phyloP scores from a whole-genome alignment of 2,113 vertebrate species.

The Nannobrachium achirus region DNA sequence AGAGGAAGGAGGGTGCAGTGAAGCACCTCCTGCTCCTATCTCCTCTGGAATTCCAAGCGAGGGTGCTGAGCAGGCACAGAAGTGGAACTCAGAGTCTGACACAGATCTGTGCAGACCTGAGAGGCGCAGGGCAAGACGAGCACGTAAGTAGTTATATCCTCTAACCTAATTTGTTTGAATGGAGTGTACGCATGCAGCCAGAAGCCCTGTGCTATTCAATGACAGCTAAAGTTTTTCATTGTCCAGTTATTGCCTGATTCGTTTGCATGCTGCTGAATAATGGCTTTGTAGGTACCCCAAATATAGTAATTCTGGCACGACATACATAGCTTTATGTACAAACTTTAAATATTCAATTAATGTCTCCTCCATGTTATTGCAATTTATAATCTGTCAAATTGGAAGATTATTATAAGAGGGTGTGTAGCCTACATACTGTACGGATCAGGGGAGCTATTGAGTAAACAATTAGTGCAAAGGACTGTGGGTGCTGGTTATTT shows the following conservation, averaged over 20 bases:
- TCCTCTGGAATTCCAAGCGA: constrained; percentile 90
- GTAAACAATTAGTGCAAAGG: constrained; percentile 24
- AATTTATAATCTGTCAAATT: background rate
- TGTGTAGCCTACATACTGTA: background rate
- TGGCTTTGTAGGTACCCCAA: background rate
- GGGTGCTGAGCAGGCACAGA: constrained; percentile 80
- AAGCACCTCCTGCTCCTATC: constrained; percentile 89
- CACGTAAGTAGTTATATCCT: constrained; percentile 87
- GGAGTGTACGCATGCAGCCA: constrained; percentile 4
- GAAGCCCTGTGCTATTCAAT: constrained; percentile 1
- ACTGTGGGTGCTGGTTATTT: constrained; percentile 48
- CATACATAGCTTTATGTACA: background rate
- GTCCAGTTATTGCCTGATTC: background rate
- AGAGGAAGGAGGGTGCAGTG: constrained; percentile 89
- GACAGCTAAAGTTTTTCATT: background rate
- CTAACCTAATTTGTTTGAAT: constrained; percentile 23
- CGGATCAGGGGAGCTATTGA: too few relatives aligned
- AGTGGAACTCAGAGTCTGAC: constrained; percentile 82
- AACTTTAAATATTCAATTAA: background rate
- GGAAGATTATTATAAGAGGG: background rate
- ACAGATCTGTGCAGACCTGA: constrained; percentile 86
- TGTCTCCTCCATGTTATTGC: background rate
- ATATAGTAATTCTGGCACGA: background rate
- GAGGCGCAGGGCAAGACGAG: constrained; percentile 86
- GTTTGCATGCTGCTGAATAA: background rate